Conservation (phyloP, 2,888 invertebrate genomes). For the Lottia gigantea region DNA sequence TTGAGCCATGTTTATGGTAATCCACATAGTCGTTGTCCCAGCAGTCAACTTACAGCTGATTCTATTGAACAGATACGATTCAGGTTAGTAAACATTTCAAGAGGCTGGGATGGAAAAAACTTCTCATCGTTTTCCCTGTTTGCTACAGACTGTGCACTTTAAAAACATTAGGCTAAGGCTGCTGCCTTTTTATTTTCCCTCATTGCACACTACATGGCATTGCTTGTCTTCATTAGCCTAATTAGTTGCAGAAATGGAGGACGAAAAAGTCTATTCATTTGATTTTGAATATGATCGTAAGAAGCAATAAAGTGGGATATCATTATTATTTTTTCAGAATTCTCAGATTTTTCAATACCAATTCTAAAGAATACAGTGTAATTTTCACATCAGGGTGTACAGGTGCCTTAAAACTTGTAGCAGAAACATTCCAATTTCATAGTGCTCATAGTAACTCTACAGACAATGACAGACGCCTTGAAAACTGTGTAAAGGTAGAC, state of each 20-base stretch:
- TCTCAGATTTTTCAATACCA: conserved; percentile 86
- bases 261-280: no score
- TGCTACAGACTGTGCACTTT: no score
- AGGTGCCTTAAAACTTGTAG: conserved; percentile 83
- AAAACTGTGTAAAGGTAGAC: not conserved
- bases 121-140: no score
- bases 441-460: conserved; percentile 26
- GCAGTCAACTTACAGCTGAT: conserved; percentile 84
- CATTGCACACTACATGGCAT: no score
- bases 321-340: conserved; percentile 74
- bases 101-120: no score
- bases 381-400: conserved; percentile 97
- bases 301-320: no score
- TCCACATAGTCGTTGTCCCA: conserved; percentile 83
- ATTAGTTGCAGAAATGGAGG: no score
- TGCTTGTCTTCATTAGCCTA: no score
- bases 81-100: no score
- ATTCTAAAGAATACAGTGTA: conserved; percentile 82
- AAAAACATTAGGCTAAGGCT: no score
- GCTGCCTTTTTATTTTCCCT: no score
- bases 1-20: conserved; percentile 84
- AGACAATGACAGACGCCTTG: not conserved
- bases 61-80: conserved; percentile 85
- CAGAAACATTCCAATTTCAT: conserved; percentile 77
- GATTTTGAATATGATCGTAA: no score